Evolutionary conservation across 2,888 invertebrate species (phyloP).

Genomic region (Epistrophe grossulariae): DNA sequence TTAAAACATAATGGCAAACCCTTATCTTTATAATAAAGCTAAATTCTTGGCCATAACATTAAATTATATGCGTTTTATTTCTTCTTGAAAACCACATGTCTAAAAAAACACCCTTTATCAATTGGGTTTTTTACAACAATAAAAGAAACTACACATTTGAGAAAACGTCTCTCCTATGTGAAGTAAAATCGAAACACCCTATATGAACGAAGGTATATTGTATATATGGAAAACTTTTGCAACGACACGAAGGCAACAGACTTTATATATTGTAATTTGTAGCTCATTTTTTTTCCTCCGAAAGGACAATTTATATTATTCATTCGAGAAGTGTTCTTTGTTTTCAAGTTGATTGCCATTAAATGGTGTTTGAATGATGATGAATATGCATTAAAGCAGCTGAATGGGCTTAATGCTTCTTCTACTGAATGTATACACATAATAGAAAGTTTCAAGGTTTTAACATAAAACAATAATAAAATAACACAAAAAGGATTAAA

Average conservation of each 20-base stretch:
- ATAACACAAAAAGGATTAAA: neutral
- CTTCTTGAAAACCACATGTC: too few species aligned
- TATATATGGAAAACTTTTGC: neutral
- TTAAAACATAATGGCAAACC: too few species aligned
- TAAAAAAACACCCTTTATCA: too few species aligned
- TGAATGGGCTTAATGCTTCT: conserved; percentile 2
- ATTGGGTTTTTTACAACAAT: too few species aligned
- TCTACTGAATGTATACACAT: neutral
- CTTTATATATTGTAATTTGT: too few species aligned
- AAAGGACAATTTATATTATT: conserved; percentile 14
- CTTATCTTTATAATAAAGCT: too few species aligned
- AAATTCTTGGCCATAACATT: too few species aligned
- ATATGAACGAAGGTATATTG: neutral
- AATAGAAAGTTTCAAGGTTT: conserved; percentile 2
- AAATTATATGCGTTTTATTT: too few species aligned
- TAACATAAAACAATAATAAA: neutral
- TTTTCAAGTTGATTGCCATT: conserved; percentile 19
- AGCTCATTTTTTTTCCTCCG: neutral
- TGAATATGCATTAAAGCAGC: conserved; percentile 21
- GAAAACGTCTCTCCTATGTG: neutral
- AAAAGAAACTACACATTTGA: too few species aligned
- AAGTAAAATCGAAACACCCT: neutral
- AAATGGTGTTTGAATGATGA: conserved; percentile 28
- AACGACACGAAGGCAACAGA: conserved; percentile 17
- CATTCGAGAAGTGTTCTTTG: conserved; percentile 13